Conservation (phyloP, 1,140 invertebrate genomes). For the Heliconius hewitsoni region DNA sequence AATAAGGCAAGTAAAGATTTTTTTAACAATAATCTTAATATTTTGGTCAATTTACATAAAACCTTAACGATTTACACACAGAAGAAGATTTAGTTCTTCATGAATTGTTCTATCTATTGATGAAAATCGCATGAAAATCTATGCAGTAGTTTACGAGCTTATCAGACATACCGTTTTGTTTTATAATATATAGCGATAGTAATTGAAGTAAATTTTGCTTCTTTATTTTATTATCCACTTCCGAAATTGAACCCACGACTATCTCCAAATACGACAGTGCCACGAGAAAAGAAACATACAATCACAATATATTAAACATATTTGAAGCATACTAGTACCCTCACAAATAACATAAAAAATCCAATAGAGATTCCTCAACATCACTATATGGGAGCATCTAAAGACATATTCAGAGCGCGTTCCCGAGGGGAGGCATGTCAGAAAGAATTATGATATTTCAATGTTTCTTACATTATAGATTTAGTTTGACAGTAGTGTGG, state of each 20-base stretch:
- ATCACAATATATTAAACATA: conserved; percentile 9
- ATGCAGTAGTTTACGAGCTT: too few relatives aligned
- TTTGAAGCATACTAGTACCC: conserved; percentile 3
- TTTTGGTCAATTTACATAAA: too few relatives aligned
- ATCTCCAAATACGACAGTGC: background rate
- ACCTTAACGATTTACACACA: too few relatives aligned
- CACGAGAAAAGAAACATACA: background rate
- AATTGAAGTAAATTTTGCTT: too few relatives aligned
- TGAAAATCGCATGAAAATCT: too few relatives aligned
- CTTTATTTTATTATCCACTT: background rate
- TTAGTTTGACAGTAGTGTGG: background rate
- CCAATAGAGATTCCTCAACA: conserved; percentile 8
- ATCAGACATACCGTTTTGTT: too few relatives aligned
- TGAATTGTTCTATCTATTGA: too few relatives aligned
- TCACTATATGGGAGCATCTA: conserved; percentile 15
- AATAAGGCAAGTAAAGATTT: too few relatives aligned
- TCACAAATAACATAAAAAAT: conserved; percentile 11
- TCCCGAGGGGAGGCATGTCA: conserved; percentile 32
- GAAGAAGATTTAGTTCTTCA: too few relatives aligned
- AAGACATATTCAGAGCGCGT: background rate
- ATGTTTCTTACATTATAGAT: conserved; percentile 35
- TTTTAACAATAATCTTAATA: background rate
- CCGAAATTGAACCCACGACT: background rate
- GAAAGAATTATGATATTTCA: conserved; percentile 52
- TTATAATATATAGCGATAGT: too few relatives aligned